These are phyloP conservation scores for Tyrophagus putrescentiae DNA, from an alignment of 1,140 invertebrate species.

Conservation along the genomic window DNA sequence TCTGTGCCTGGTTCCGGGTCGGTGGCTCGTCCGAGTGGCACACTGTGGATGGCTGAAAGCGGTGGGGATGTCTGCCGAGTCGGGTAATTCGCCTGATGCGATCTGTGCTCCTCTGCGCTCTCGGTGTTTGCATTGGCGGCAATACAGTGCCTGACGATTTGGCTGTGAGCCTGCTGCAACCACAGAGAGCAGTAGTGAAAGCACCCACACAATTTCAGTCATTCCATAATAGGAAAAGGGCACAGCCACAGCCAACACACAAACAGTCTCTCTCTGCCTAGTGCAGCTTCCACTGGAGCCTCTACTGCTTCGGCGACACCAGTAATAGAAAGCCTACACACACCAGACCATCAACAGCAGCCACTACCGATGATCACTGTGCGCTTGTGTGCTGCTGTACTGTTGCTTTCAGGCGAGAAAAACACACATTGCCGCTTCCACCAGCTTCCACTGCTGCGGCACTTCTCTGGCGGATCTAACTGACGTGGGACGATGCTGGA, in stretches of 20 bases:
- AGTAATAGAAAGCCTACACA: slow-evolving; percentile 10
- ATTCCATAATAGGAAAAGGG: slow-evolving; percentile 16
- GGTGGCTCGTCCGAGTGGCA: no score
- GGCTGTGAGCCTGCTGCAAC: slow-evolving; percentile 10
- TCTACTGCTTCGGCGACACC: background rate
- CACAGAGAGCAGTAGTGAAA: no score
- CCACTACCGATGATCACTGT: no score
- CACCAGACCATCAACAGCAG: no score
- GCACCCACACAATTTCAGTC: slow-evolving; percentile 3
- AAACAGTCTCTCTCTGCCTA: no score
- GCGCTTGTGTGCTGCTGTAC: background rate
- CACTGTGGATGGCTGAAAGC: background rate
- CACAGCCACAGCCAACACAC: no score
- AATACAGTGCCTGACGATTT: no score
- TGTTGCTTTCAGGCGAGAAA: background rate
- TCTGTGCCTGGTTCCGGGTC: no score
- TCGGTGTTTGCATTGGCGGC: background rate
- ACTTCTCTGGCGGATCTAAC: no score
- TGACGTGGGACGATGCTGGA: no score
- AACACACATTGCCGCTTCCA: background rate
- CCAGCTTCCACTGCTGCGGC: no score
- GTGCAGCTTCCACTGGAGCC: no score
- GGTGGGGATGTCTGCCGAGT: background rate
- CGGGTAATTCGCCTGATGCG: background rate
- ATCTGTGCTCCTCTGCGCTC: background rate